Evolutionary conservation across 2,113 vertebrate genomes (phyloP), one percentile per base, ranked within the genome.

Genomic region (Patagioenas fasciata): DNA sequence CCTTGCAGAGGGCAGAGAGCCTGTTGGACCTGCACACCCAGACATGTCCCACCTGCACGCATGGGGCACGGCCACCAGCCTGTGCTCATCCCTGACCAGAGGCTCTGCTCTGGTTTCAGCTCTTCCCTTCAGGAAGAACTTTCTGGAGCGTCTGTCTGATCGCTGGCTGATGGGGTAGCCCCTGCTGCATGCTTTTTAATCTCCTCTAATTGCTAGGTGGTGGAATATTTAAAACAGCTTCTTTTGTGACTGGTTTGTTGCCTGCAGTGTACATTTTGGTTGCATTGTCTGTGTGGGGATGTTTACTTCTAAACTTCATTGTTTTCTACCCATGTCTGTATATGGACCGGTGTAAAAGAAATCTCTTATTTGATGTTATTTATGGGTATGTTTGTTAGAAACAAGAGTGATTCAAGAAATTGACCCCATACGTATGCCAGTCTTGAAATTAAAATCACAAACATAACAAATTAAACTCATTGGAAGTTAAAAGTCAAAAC

Each of bases 141-240:
- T 71, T 80, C 57, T 72, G 57, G 18, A 89, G 32, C 21, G 18
- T 51, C 54, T 53, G 2, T 0, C 14, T 72, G 79, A 38, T 32
- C 0, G 1, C 44, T 5, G 2, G 13, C 15, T 72, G 51, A 73
- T 1, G 4, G 28, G 40, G 25, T n/a, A 34, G 21, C 2, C n/a
- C 44, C 15, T 62, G 19, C 36, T 32, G 18, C 32, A 31, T 21
- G 24, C 19, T 66, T 62, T n/a, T 73, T 53, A 82, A 50, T 65
- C 13, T 69, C 20, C 24, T 71, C 65, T 42, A 56, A 57, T 32
- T 60, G 16, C 18, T 56, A 65, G n/a, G 36, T 15, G 9, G 36
- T 28, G 4, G 15, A 67, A 71, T 24, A 75, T 21, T 91, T 79
- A 18, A 74, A 91, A 42, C 20, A 81, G 38, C 23, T 47, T 20